Conservation (phyloP, 2,113 vertebrate genomes). For the Sclerurus mexicanus region DNA sequence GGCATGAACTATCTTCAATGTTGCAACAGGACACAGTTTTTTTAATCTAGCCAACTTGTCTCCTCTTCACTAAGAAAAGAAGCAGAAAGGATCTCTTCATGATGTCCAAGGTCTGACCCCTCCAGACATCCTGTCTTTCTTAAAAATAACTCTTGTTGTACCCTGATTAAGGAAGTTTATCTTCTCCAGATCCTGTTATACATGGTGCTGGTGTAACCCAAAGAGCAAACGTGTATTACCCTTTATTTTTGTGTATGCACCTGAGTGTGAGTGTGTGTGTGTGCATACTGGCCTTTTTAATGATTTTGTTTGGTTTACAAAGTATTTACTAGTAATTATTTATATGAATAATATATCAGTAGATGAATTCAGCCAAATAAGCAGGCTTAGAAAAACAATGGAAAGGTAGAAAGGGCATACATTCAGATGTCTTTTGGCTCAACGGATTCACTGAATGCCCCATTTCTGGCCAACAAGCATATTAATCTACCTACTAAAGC, state of each 20-base stretch:
- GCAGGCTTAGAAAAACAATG: not conserved
- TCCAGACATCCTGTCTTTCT: slow-evolving; percentile 6
- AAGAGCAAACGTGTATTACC: not conserved
- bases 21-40: not conserved
- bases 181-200: slow-evolving; percentile 17
- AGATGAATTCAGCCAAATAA: not conserved
- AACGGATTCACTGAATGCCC: not conserved
- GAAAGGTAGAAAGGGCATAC: not conserved
- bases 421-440: not conserved
- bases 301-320: not conserved
- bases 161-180: slow-evolving; percentile 24
- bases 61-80: not conserved
- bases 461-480: not conserved
- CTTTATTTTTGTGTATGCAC: not conserved
- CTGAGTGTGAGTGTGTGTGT: not conserved
- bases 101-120: not conserved
- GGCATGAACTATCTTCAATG: not conserved
- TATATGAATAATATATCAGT: not conserved
- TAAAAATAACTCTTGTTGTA: slow-evolving; percentile 34
- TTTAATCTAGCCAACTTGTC: not conserved
- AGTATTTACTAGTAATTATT: not conserved
- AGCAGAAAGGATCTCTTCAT: not conserved
- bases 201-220: not conserved
- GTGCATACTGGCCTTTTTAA: not conserved
- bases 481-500: not conserved